These are phyloP conservation scores for Isichthys henryi DNA, from an alignment of 2,113 vertebrate species.

Conservation along the genomic window DNA sequence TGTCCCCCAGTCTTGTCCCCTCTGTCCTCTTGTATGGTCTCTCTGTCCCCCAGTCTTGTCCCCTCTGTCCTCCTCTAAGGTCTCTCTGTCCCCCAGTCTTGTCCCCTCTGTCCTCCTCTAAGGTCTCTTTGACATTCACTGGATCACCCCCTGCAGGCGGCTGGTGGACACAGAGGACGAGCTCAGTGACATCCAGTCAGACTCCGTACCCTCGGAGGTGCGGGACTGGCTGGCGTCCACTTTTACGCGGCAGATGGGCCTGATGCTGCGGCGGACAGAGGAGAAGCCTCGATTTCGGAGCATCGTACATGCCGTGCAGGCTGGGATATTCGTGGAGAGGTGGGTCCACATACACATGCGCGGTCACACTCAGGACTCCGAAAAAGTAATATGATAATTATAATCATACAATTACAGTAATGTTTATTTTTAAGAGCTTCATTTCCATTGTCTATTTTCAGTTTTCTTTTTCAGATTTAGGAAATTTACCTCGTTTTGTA, in stretches of 20 bases:
- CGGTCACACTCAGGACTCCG: not conserved
- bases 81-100: not conserved
- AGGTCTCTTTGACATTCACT: not conserved
- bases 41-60: not conserved
- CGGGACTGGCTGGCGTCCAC: slow-evolving; percentile 97
- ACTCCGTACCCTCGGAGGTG: slow-evolving; percentile 94
- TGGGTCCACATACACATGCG: slow-evolving; percentile 36
- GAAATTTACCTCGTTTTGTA: not conserved
- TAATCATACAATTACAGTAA: not conserved
- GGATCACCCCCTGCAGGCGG: slow-evolving; percentile 54
- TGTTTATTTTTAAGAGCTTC: not conserved
- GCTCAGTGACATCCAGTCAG: slow-evolving; percentile 92
- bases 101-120: not conserved
- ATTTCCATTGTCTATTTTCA: not conserved
- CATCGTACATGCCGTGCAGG: slow-evolving; percentile 95
- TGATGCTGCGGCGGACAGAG: slow-evolving; percentile 86
- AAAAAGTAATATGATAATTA: not conserved
- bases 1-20: not conserved
- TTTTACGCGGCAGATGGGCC: slow-evolving; percentile 93
- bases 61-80: not conserved
- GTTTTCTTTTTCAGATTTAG: not conserved
- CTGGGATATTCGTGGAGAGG: slow-evolving; percentile 98
- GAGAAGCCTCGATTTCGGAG: slow-evolving; percentile 92
- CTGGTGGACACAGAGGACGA: slow-evolving; percentile 95
- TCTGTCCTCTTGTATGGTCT: not conserved